phyloP scores from a whole-genome alignment of 2,888 invertebrate species.

The Harpagoxenus sublaevis region DNA sequence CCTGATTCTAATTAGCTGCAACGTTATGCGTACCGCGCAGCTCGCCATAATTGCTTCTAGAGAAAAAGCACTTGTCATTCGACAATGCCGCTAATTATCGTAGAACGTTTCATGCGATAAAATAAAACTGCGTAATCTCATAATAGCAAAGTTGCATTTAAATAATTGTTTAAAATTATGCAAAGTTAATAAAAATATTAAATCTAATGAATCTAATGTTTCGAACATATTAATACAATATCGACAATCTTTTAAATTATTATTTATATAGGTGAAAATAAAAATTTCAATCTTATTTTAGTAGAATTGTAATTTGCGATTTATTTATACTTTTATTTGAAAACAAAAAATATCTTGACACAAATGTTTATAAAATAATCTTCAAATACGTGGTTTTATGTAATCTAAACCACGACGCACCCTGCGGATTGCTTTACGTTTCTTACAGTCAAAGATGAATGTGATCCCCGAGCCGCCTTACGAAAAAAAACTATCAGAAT shows the following conservation, averaged over 20 bases:
- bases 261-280: not conserved
- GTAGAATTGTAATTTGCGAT: not conserved
- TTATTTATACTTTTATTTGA: not conserved
- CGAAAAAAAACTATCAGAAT: constrained; percentile 26
- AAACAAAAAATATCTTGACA: not conserved
- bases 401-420: not conserved
- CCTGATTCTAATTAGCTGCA: constrained; percentile 41
- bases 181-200: not conserved
- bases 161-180: constrained; percentile 18
- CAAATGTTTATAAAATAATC: constrained; percentile 8
- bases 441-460: constrained; percentile 4
- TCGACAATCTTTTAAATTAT: not conserved
- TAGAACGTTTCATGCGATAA: constrained; percentile 2
- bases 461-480: not conserved
- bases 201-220: not conserved
- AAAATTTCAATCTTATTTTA: not conserved
- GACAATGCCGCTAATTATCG: constrained; percentile 22
- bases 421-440: constrained; percentile 27
- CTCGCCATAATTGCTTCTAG: constrained; percentile 40
- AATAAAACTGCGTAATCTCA: constrained; percentile 2
- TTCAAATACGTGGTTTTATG: constrained; percentile 8
- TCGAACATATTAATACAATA: not conserved
- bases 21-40: constrained; percentile 6
- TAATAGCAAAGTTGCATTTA: not conserved
- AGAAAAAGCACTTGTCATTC: constrained; percentile 28